Conservation (phyloP, 2,888 invertebrate genomes). For the Augochlorella aurata region DNA sequence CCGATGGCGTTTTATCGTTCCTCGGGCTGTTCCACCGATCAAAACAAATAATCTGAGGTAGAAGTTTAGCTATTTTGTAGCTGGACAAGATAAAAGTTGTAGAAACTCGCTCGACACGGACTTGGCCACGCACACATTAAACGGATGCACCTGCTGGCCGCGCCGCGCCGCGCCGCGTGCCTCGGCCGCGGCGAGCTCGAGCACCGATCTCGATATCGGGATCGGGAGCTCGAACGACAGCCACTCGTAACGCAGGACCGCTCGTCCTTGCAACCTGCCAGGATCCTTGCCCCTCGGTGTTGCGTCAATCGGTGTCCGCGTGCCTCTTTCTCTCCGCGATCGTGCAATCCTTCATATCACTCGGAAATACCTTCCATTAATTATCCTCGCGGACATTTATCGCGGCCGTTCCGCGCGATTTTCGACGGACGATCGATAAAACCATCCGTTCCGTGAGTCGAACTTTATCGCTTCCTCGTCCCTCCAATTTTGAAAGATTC, state of each 20-base stretch:
- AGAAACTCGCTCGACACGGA: conserved; percentile 14
- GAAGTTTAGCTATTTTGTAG: not conserved
- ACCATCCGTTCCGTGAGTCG: not conserved
- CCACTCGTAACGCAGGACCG: conserved; percentile 73
- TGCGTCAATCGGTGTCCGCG: conserved; percentile 62
- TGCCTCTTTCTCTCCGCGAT: conserved; percentile 48
- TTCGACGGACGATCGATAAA: not conserved
- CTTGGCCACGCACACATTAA: conserved; percentile 34
- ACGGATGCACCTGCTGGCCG: conserved; percentile 53
- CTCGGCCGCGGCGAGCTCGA: not conserved
- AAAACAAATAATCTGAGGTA: not conserved
- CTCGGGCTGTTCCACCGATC: not conserved
- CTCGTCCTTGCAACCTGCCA: conserved; percentile 78
- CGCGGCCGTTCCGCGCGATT: not conserved
- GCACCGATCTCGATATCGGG: conserved; percentile 70
- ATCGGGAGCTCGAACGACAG: conserved; percentile 73
- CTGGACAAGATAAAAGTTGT: conserved; percentile 10
- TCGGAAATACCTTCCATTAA: conserved; percentile 26
- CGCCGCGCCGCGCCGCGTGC: not conserved
- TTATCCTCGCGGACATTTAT: conserved; percentile 18
- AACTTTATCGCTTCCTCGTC: conserved; percentile 2
- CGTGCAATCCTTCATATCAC: conserved; percentile 38
- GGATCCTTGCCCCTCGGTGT: conserved; percentile 78
- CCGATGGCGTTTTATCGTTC: not conserved
- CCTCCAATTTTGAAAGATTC: not conserved